Conservation (phyloP, 2,888 invertebrate genomes). For the Seladonia tumulorum region DNA sequence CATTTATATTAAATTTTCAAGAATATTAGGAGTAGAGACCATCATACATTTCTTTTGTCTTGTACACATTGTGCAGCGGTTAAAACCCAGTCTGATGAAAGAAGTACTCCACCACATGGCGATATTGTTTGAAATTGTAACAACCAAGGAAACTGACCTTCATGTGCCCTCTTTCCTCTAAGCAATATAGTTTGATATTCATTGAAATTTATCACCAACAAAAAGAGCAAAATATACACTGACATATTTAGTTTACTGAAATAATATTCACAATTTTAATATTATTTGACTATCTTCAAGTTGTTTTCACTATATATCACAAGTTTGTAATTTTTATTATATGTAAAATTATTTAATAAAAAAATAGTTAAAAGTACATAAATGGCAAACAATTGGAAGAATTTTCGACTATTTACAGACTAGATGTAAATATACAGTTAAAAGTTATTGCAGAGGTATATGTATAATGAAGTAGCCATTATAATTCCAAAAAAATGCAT, state of each 20-base stretch:
- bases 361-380: conserved; percentile 26
- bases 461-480: neutral
- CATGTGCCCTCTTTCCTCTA: conserved; percentile 49
- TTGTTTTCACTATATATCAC: neutral
- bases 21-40: neutral
- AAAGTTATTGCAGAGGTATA: conserved; percentile 2
- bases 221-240: conserved; percentile 62
- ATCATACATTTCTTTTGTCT: conserved; percentile 70
- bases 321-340: conserved; percentile 10
- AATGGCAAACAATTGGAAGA: conserved; percentile 25
- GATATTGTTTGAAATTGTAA: conserved; percentile 74
- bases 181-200: conserved; percentile 56
- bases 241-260: conserved; percentile 64
- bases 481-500: neutral
- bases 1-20: conserved; percentile 11
- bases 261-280: conserved; percentile 1
- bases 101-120: conserved; percentile 74
- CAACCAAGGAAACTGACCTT: conserved; percentile 75
- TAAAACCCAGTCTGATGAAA: conserved; percentile 74
- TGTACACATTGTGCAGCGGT: conserved; percentile 76
- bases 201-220: conserved; percentile 56
- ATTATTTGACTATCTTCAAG: conserved; percentile 31
- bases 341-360: conserved; percentile 52
- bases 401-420: conserved; percentile 49
- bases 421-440: conserved; percentile 19